Base-by-base conservation (phyloP, 1,140 invertebrate species). In the Drosophila seguyi region DNA sequence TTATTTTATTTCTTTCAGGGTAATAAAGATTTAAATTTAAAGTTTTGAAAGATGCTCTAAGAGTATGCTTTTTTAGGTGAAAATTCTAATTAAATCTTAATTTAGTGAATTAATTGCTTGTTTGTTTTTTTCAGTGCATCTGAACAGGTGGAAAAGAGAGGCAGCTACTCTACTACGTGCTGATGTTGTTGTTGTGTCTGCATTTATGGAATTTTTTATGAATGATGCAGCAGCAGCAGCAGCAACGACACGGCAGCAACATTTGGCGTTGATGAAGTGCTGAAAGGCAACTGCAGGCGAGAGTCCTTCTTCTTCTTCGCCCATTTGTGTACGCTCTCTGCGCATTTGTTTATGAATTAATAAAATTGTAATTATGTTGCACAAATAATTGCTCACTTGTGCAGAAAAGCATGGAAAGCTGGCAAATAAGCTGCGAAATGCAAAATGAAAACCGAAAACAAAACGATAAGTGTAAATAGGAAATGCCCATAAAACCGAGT, bases 361-460 rank as follows among this genome's bases (percentile, higher is more conserved):
- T 84, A 85, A 84, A 80, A 85, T 81, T 85, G 86, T 86, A 81
- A 85, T 85, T 85, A 85, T 85, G 81, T 85, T 85, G 81, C 81
- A 85, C 77, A 85, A 84, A 81, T 84, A 85, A 84, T 85, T 84
- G 81, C 76, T 72, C 81, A 77, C 77, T 85, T 86, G 82, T 81
- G 81, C 77, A 68, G 74, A 80, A 77, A 76, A 67, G 74, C 73
- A 66, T 58, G 66, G 53, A 50, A 42, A 42, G 25, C 56, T 39
- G 53, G 39, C 59, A 59, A 41, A 48, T 50, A 52, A 29, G 71
- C 56, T 31, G 38, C 38, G 44, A 59, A 56, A 72, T 47, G 53
- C 25, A 63, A 76, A 81, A 59, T 61, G 36, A 25, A 58, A 41
- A 41, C 67, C 42, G 44, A 72, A 72, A 72, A 59, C 66, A 72